Conservation (phyloP, 2,888 invertebrate species). For the Limulus polyphemus region DNA sequence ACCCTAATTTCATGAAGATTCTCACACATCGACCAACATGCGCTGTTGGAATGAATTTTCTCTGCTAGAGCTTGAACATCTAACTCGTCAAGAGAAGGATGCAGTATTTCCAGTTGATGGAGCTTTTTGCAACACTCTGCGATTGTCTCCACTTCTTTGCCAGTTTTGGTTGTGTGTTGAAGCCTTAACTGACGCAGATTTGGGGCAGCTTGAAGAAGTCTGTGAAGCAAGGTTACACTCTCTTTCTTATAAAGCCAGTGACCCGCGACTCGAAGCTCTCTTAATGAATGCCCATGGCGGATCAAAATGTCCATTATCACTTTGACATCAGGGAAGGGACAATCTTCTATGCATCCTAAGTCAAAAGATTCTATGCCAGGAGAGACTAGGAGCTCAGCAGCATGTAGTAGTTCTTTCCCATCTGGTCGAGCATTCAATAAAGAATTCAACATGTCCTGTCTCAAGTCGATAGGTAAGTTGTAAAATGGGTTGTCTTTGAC, state of each 20-base stretch:
- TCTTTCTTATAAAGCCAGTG: slow-evolving; percentile 18
- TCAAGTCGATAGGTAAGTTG: slow-evolving; percentile 20
- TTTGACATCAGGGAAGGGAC: slow-evolving; percentile 17
- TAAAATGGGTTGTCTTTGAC: slow-evolving; percentile 16
- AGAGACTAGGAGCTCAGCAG: slow-evolving; percentile 18
- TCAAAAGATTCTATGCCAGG: slow-evolving; percentile 22
- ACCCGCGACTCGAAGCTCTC: slow-evolving; percentile 18
- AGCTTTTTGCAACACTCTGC: slow-evolving; percentile 20
- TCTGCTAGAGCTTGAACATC: slow-evolving; percentile 3
- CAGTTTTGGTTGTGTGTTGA: slow-evolving; percentile 22
- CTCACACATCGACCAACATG: not conserved
- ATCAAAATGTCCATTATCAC: slow-evolving; percentile 13
- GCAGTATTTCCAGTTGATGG: slow-evolving; percentile 21
- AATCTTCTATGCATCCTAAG: slow-evolving; percentile 21
- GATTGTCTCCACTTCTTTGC: slow-evolving; percentile 17
- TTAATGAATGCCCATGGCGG: slow-evolving; percentile 13
- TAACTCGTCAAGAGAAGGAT: slow-evolving; percentile 26
- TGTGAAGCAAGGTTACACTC: slow-evolving; percentile 11
- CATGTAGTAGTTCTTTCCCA: slow-evolving; percentile 17
- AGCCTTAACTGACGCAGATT: slow-evolving; percentile 20
- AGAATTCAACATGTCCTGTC: slow-evolving; percentile 24
- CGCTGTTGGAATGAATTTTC: not conserved
- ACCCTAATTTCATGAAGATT: slow-evolving; percentile 17
- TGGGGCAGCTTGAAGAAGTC: slow-evolving; percentile 15
- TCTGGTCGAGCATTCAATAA: slow-evolving; percentile 19